Percentiles rank a stretch among this genome's conserved stretches.
Evolutionary conservation across 2,113 vertebrate genomes (phyloP).

Genomic region (Entosphenus tridentatus): DNA sequence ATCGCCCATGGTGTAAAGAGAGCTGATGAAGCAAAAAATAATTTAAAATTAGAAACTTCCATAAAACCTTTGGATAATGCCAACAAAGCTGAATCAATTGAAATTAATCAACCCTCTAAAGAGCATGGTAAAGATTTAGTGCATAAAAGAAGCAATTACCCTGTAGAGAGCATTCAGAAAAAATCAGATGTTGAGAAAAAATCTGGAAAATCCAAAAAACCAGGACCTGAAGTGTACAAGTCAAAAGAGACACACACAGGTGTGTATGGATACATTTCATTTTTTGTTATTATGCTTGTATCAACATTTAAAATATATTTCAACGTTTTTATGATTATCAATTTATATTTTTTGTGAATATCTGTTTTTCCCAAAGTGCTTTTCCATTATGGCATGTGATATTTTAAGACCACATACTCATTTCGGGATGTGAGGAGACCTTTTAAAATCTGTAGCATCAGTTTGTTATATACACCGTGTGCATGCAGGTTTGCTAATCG

Average conservation of each 20-base stretch:
- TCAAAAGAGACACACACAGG: slow-evolving; percentile 91
- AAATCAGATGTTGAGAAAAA: slow-evolving; percentile 20
- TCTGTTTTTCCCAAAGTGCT: not conserved
- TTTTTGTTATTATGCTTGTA: not conserved
- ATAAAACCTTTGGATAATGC: too few relatives aligned
- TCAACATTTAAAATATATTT: not conserved
- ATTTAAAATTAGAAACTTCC: too few relatives aligned
- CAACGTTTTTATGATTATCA: not conserved
- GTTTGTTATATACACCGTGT: slow-evolving; percentile 7
- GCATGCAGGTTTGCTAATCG: slow-evolving; percentile 55
- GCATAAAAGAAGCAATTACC: too few relatives aligned
- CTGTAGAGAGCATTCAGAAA: slow-evolving; percentile 23
- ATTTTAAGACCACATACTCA: not conserved
- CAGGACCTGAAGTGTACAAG: slow-evolving; percentile 30
- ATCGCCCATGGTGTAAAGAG: too few relatives aligned
- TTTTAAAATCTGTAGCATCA: not conserved
- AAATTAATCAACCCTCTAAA: too few relatives aligned
- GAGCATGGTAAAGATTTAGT: too few relatives aligned
- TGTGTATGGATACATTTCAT: slow-evolving; percentile 15
- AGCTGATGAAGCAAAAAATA: too few relatives aligned
- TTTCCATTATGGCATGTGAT: not conserved
- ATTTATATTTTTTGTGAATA: not conserved
- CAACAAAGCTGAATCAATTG: too few relatives aligned
- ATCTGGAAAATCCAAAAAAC: too few relatives aligned
- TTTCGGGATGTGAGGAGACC: not conserved